A percentile compares a stretch with the other conserved stretches of the same genome.
These are phyloP conservation scores for Chloroclystis v-ata DNA, from an alignment of 2,888 invertebrate species.

Conservation along the genomic window DNA sequence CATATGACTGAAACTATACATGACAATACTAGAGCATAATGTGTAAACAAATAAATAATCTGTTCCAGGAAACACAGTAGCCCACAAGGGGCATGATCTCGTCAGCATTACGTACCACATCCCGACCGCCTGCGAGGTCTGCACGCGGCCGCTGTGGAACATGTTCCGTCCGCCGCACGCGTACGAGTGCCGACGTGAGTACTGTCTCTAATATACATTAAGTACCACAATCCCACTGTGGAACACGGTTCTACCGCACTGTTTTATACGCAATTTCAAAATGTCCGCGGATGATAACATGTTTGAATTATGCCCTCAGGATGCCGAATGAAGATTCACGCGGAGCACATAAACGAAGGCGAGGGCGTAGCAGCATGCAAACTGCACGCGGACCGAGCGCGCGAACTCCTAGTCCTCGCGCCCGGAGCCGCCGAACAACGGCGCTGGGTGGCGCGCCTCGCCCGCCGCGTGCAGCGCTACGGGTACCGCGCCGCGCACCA, in stretches of 20 bases:
- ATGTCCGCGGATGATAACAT: too few relatives aligned
- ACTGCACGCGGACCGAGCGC: slow-evolving; percentile 96
- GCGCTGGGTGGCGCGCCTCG: slow-evolving; percentile 93
- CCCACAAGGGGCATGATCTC: slow-evolving; percentile 96
- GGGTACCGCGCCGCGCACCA: slow-evolving; percentile 94
- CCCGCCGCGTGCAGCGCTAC: slow-evolving; percentile 94
- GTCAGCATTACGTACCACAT: slow-evolving; percentile 97
- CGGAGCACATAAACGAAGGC: slow-evolving; percentile 92
- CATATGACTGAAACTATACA: too few relatives aligned
- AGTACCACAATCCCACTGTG: too few relatives aligned
- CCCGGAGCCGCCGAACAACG: slow-evolving; percentile 91
- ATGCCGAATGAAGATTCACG: slow-evolving; percentile 98
- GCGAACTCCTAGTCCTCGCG: slow-evolving; percentile 95
- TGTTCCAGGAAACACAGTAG: slow-evolving; percentile 78
- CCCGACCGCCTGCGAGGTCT: slow-evolving; percentile 98
- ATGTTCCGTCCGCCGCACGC: slow-evolving; percentile 99
- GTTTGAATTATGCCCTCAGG: too few relatives aligned
- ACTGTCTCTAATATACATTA: neutral
- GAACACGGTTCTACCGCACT: too few relatives aligned
- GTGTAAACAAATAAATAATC: neutral
- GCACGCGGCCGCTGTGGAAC: slow-evolving; percentile 97
- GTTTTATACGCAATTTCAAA: too few relatives aligned
- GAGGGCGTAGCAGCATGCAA: slow-evolving; percentile 95
- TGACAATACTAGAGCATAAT: too few relatives aligned
- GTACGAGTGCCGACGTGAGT: slow-evolving; percentile 95